Percentiles rank a stretch among this genome's conserved stretches.
These are phyloP conservation scores for Tenebrio molitor DNA, from an alignment of 1,140 invertebrate genomes.

Conservation along the genomic window DNA sequence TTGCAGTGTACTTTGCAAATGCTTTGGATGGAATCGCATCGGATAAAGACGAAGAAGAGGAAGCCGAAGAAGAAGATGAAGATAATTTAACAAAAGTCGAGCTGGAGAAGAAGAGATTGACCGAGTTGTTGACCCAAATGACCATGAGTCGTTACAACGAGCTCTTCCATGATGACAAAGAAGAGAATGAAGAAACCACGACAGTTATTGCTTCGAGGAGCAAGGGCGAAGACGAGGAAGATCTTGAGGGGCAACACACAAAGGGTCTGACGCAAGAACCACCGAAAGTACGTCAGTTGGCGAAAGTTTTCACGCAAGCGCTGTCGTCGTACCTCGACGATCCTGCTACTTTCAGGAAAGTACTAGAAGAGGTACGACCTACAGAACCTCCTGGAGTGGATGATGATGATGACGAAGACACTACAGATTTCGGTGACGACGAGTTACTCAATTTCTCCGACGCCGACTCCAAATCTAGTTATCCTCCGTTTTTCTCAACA, in stretches of 20 bases:
- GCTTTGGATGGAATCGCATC: constrained; percentile 74
- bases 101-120: constrained; percentile 57
- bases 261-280: constrained; percentile 68
- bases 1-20: constrained; percentile 83
- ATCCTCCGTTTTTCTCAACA: constrained; percentile 56
- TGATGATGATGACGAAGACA: constrained; percentile 65
- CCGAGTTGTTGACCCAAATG: constrained; percentile 70
- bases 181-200: constrained; percentile 54
- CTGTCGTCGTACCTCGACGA: constrained; percentile 85
- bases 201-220: constrained; percentile 62
- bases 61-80: constrained; percentile 59
- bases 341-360: constrained; percentile 82
- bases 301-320: constrained; percentile 86
- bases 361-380: constrained; percentile 80
- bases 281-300: constrained; percentile 79
- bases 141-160: constrained; percentile 74
- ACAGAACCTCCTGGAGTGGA: constrained; percentile 75
- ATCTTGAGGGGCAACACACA: constrained; percentile 74
- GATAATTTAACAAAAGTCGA: constrained; percentile 61
- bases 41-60: constrained; percentile 65
- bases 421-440: constrained; percentile 72
- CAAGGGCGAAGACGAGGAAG: constrained; percentile 69
- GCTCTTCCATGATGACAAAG: constrained; percentile 66
- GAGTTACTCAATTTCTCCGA: constrained; percentile 84
- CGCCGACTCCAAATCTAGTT: constrained; percentile 67